Base-by-base conservation (phyloP, 2,797 vertebrate species). In the Coendou prehensilis region DNA sequence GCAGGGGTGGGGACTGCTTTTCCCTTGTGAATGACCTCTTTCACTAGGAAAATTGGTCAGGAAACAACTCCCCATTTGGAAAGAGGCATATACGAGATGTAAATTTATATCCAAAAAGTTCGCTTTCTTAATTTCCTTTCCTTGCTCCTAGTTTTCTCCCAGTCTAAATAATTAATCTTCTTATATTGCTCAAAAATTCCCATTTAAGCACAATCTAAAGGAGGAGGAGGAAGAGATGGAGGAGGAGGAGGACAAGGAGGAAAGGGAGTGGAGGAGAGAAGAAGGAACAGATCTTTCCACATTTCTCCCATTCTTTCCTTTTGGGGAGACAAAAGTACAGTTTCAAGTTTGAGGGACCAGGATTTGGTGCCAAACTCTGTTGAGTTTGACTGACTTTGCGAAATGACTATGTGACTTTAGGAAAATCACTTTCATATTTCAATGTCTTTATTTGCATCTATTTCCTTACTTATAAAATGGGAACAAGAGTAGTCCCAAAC, bases 1-100 rank as follows among this genome's bases (percentile, higher is more conserved):
- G 82, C 96, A 87, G 63, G 9, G 4, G 5, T 56, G 82, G 54
- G 86, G 61, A n/a, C 11, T 79, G 95, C 75, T 88, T 91, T 76
- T 91, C 71, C 47, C 23, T 59, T 47, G 73, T 97, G 96, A 97
- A 97, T 97, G 89, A 82, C 87, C 61, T 95, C 97, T 97, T 98
- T 98, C 95, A 96, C 79, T 89, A 83, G 84, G 93, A 96, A 97
- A 91, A 90, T 14, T 78, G 64, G 93, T 96, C 92, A 93, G 88
- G 85, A 95, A 98, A 96, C 85, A 97, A 71, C 75, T 80, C 94
- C 76, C 54, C 95, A 64, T 94, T 95, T 15, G 79, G 82, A 96
- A 86, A 82, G 91, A 96, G 75, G 82, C 41, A 0, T 87, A 69
- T 71, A 45, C 78, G 64, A 93, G 73, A 87, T 54, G 78, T 81